Base-by-base conservation (phyloP, 2,888 invertebrate species). In the Cheilosia vernalis region DNA sequence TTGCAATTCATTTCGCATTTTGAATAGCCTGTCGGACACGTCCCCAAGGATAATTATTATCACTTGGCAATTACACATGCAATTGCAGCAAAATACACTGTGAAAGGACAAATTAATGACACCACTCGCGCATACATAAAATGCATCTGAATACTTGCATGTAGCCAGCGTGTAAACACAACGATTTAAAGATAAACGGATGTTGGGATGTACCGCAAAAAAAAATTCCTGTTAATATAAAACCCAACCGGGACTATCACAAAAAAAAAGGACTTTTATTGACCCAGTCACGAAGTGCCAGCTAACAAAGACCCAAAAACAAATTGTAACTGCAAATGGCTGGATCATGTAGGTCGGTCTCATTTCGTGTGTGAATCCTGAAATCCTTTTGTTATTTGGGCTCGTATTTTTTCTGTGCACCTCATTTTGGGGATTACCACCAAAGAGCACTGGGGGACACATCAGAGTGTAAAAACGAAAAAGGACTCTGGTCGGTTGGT, bases 41-140 rank as follows among this genome's bases (percentile, higher is more conserved):
- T 84, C 80, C 80, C 84, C 80, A 80, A 84, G 84, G 80, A 84
- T 60, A 80, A 80, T 84, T 84, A 84, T 84, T 84, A 84, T 84
- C 84, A 70, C 80, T 76, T 84, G 60, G 80, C 73, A 80, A 84
- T 84, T 80, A 84, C 73, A 64, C 53, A 61, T 76, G 74, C 74
- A 80, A 84, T 83, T 83, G 82, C 83, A 67, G 82, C 72, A 15
- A 44, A 27, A 30, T 42, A 70, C 63, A 67, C 40, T 55, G 64
- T 70, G 42, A 66, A 70, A 72, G 82, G 78, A 72, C 73, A 67
- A 84, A 79, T 79, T 74, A 79, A 84, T 80, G 78, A 55, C 72
- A 82, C 72, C 66, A 70, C 63, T 77, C 17, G 60, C 53, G 24
- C 5, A 64, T 69, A 27, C 64, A 47, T 3, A 47, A 44, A 47